Conservation (phyloP, 2,113 vertebrate species). For the Megaleporinus macrocephalus region DNA sequence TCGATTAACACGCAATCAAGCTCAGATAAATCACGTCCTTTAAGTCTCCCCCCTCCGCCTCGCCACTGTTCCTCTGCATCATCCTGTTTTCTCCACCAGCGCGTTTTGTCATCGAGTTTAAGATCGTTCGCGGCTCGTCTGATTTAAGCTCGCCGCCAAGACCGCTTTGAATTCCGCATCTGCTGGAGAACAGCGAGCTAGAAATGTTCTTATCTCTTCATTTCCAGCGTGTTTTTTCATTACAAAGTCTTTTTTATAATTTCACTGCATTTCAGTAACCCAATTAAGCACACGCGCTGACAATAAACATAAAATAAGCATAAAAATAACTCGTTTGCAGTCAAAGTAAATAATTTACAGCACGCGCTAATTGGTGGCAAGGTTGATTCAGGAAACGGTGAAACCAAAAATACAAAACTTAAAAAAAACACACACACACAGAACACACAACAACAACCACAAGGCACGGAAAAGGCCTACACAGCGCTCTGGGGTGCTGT, state of each 20-base stretch:
- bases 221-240: slow-evolving; percentile 2
- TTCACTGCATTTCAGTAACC: neutral
- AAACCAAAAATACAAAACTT: slow-evolving; percentile 67
- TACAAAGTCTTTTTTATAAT: neutral
- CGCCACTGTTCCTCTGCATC: slow-evolving; percentile 78
- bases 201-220: neutral
- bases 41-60: slow-evolving; percentile 74
- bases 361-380: slow-evolving; percentile 68
- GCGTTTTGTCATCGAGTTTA: slow-evolving; percentile 60
- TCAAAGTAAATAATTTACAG: slow-evolving; percentile 79
- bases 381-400: slow-evolving; percentile 62
- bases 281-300: neutral
- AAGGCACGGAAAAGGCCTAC: slow-evolving; percentile 74
- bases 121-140: slow-evolving; percentile 48
- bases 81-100: slow-evolving; percentile 73
- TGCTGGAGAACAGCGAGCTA: neutral
- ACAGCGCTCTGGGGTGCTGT: slow-evolving; percentile 84
- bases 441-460: slow-evolving; percentile 64
- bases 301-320: neutral
- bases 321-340: slow-evolving; percentile 67
- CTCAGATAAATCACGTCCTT: slow-evolving; percentile 87
- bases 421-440: slow-evolving; percentile 68
- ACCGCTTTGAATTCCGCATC: neutral
- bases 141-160: slow-evolving; percentile 7
- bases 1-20: slow-evolving; percentile 89